phyloP scores from a whole-genome alignment of 2,797 vertebrate genomes.

The Picus viridis region DNA sequence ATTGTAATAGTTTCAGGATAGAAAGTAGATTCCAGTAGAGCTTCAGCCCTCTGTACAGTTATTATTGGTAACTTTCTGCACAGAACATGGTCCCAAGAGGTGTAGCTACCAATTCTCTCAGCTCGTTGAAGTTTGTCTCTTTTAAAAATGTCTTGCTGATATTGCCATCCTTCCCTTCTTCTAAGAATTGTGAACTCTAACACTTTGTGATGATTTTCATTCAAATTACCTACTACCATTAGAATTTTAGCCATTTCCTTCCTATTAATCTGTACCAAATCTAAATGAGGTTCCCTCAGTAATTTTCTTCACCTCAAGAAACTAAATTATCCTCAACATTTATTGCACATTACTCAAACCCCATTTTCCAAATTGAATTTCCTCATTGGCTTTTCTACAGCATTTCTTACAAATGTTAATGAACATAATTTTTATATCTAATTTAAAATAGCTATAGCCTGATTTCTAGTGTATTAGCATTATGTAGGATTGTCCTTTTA shows the following conservation, averaged over 20 bases:
- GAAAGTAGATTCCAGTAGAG: background rate
- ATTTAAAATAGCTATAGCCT: conserved; percentile 29
- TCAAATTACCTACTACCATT: conserved; percentile 60
- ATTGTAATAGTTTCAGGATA: background rate
- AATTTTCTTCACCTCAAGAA: conserved; percentile 67
- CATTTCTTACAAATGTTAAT: conserved; percentile 62
- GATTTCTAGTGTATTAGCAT: conserved; percentile 35
- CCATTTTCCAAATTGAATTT: conserved; percentile 70
- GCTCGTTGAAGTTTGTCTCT: background rate
- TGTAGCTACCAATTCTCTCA: background rate
- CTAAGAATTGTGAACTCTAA: conserved; percentile 20
- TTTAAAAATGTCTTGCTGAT: background rate
- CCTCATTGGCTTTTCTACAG: conserved; percentile 50
- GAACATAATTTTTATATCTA: conserved; percentile 56
- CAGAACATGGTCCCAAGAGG: background rate
- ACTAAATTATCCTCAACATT: conserved; percentile 68
- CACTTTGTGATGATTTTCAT: conserved; percentile 47
- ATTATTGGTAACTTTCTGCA: background rate
- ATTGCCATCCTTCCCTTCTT: background rate
- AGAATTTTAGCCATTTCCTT: conserved; percentile 53
- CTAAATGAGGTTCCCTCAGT: conserved; percentile 66
- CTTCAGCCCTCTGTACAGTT: background rate
- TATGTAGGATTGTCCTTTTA: background rate
- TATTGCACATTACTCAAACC: conserved; percentile 67
- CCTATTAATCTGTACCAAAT: conserved; percentile 68